These are phyloP conservation scores for Pardalotus punctatus DNA, from an alignment of 2,113 vertebrate species.

Conservation along the genomic window DNA sequence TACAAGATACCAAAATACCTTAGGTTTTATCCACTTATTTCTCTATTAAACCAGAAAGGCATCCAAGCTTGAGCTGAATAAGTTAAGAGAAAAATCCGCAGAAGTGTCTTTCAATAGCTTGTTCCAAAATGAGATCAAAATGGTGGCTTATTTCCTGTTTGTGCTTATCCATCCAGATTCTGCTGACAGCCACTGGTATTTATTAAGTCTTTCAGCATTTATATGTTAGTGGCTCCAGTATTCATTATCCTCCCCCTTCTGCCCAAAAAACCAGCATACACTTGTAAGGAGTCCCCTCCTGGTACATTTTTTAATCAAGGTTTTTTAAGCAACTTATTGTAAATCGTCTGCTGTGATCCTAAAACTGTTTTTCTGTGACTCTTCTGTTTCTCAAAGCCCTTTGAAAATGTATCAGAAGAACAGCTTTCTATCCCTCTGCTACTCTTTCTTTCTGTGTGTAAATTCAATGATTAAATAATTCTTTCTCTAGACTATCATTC, in stretches of 20 bases:
- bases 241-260: neutral
- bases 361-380: neutral
- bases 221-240: neutral
- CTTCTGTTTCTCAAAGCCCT: neutral
- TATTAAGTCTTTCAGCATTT: neutral
- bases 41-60: neutral
- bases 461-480: neutral
- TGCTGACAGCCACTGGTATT: neutral
- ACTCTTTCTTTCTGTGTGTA: neutral
- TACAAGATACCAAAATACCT: neutral
- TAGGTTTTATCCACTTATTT: neutral
- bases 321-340: neutral
- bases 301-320: neutral
- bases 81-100: neutral
- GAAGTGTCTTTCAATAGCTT: neutral
- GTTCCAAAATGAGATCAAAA: neutral
- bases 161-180: neutral
- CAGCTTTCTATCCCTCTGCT: neutral
- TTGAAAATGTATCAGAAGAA: neutral
- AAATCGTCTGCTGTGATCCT: neutral
- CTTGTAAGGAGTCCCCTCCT: neutral
- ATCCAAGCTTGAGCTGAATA: neutral
- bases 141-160: neutral
- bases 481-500: neutral
- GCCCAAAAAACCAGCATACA: neutral